Evolutionary conservation across 2,888 invertebrate genomes (phyloP), one percentile per base, ranked within the genome.

Genomic region (Actias luna): DNA sequence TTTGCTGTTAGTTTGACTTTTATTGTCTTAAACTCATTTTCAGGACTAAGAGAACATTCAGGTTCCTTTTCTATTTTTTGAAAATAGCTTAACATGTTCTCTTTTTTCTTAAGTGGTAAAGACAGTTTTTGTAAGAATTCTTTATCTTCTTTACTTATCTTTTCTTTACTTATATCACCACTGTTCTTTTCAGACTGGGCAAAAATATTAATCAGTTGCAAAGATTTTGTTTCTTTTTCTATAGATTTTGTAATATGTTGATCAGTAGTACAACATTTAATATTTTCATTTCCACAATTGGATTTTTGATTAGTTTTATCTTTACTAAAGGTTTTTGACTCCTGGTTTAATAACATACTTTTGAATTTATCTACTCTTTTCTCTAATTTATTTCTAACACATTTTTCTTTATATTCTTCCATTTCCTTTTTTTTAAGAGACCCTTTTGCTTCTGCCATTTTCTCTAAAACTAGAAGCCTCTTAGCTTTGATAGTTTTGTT

Each of bases 391-490:
- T 85, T 82, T 64, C 94, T 93, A 18, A 96, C 93, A 69, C 84
- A 90, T 60, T 92, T 91, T 59, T 94, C 94, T 62, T 94, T 92
- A 57, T 93, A 92, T 64, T 94, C 92, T 35, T 93, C 93, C 1
- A 92, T 70, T 81, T 94, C 94, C 64, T 94, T 89, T 69, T 94
- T 95, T 60, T 93, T 93, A 0, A 89, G 65, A 59, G 90, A 88
- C 1, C 95, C 95, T 77, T 95, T 96, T 27, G 90, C 89, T 69
- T 95, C 94, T 12, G 95, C 94, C 94, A 95, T 94, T 67, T 93
- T 93, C 76, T 94, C 91, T 60, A 95, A 82, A 50, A 93, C 69
- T 36, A 93, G 76, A 67, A 93, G 93, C 70, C 94, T 91, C 74
- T 93, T 93, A 0, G 82, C 86, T 64, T 87, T 91, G 0, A 76